Conservation (phyloP, 2,797 vertebrate species). For the Mormyrops attenuatus region DNA sequence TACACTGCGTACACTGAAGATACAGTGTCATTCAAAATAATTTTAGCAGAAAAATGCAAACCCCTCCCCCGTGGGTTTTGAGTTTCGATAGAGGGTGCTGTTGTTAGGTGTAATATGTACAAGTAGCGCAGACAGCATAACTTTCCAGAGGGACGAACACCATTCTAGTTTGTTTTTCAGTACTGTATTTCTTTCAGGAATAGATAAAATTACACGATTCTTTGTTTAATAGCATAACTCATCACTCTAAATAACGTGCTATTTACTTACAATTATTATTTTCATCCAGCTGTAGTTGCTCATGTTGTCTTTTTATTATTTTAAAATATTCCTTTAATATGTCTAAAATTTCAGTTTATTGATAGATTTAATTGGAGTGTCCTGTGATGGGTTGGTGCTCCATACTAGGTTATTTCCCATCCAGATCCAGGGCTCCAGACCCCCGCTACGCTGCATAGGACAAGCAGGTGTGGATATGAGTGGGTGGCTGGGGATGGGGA, state of each 20-base stretch:
- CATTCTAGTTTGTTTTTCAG: neutral
- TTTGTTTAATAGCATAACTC: neutral
- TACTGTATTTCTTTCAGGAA: neutral
- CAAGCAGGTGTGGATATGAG: neutral
- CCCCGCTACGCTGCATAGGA: neutral
- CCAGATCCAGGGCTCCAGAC: too few species aligned
- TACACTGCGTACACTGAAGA: neutral
- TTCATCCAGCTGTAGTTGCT: neutral
- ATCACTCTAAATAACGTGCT: neutral
- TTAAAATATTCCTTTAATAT: neutral
- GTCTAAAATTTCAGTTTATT: neutral
- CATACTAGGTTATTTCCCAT: neutral
- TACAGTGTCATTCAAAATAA: neutral
- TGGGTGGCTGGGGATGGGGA: neutral
- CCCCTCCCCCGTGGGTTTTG: neutral
- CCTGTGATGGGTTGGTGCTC: too few species aligned
- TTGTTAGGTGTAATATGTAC: constrained; percentile 38
- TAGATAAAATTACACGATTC: neutral
- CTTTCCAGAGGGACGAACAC: neutral
- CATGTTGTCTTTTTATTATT: neutral
- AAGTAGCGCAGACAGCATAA: neutral
- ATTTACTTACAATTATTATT: neutral
- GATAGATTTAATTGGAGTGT: neutral
- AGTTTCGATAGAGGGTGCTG: constrained; percentile 70
- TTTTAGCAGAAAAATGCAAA: neutral